Evolutionary conservation across 2,888 invertebrate species (phyloP).

Genomic region (Pecten maximus): DNA sequence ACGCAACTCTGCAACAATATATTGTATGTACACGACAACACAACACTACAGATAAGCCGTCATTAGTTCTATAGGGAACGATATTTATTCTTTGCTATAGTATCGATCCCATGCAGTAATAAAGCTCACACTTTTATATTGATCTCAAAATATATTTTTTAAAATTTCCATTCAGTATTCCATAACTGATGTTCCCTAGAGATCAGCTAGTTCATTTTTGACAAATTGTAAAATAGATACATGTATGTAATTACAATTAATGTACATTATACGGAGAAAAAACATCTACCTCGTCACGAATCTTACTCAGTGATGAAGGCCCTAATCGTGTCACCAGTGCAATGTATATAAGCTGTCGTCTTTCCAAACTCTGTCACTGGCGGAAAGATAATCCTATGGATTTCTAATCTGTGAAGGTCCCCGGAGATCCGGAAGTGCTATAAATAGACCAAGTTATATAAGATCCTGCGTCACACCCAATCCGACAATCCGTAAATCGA

Average conservation of each 20-base stretch:
- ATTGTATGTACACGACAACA: no score
- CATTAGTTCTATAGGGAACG: no score
- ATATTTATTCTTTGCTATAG: no score
- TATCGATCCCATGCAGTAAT: no score
- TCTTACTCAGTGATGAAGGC: neutral
- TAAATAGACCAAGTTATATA: neutral
- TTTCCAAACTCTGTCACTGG: neutral
- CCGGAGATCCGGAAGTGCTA: neutral
- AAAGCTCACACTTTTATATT: no score
- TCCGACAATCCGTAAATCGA: neutral
- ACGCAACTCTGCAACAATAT: no score
- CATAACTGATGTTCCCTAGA: neutral
- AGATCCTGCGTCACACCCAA: neutral
- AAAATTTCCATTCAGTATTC: no score
- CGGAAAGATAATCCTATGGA: neutral
- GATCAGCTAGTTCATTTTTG: neutral
- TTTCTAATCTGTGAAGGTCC: conserved; percentile 24
- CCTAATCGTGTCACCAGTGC: neutral
- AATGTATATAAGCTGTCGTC: neutral
- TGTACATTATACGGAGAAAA: neutral
- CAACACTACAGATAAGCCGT: no score
- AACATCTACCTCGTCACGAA: neutral
- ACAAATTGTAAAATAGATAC: neutral
- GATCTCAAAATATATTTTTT: neutral
- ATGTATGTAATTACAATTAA: neutral